Percentiles rank a stretch among this genome's conserved stretches.
phyloP scores from a whole-genome alignment of 2,113 vertebrate species.

The Limanda limanda region DNA sequence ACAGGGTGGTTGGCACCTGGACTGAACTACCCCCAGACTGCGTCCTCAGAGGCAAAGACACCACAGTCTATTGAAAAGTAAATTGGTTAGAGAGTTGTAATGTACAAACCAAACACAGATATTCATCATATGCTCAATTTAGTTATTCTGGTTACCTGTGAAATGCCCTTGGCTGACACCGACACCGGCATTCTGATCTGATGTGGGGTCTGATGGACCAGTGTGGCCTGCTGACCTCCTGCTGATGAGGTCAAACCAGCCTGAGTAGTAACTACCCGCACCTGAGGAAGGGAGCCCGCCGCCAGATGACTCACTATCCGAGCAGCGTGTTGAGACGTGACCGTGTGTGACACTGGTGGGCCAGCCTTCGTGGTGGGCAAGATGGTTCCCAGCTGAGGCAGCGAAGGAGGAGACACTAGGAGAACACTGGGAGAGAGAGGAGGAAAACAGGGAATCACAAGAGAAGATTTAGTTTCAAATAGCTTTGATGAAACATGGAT shows the following conservation, averaged over 20 bases:
- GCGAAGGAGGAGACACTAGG: conserved; percentile 91
- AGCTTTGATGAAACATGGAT: neutral
- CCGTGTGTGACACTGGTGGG: conserved; percentile 79
- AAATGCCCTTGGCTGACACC: conserved; percentile 86
- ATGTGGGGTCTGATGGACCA: conserved; percentile 85
- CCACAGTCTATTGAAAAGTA: conserved; percentile 80
- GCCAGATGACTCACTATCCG: conserved; percentile 87
- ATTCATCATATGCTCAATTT: neutral
- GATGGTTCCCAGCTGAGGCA: conserved; percentile 92
- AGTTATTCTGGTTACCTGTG: conserved; percentile 85
- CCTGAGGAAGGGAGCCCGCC: conserved; percentile 88
- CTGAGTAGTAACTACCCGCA: conserved; percentile 90
- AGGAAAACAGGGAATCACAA: neutral
- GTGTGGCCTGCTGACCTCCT: conserved; percentile 82
- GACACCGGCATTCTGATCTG: conserved; percentile 92
- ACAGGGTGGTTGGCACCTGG: conserved; percentile 83
- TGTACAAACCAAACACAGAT: neutral
- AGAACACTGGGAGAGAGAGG: conserved; percentile 83
- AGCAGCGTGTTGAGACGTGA: conserved; percentile 80
- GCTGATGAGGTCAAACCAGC: conserved; percentile 80
- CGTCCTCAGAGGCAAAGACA: conserved; percentile 90
- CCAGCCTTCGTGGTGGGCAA: conserved; percentile 85
- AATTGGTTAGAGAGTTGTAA: neutral
- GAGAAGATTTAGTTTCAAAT: neutral
- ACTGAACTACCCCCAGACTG: conserved; percentile 81